Evolutionary conservation across 2,113 vertebrate species (phyloP).

Genomic region (Tupaia chinensis): DNA sequence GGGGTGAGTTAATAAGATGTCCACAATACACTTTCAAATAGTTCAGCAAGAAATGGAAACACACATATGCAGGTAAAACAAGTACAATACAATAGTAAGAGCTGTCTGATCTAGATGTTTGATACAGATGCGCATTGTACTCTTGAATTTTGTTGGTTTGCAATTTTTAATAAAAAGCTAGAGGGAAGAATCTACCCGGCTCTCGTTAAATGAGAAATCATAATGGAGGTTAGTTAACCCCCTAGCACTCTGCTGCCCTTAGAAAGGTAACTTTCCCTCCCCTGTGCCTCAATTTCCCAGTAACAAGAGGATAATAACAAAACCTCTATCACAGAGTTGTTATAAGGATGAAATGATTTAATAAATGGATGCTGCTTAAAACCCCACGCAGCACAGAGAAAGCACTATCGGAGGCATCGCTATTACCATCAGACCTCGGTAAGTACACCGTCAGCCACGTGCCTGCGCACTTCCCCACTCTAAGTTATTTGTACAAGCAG

Average conservation of each 20-base stretch:
- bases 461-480: background rate
- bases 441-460: background rate
- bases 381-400: background rate
- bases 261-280: background rate
- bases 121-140: background rate
- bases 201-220: background rate
- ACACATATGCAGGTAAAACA: background rate
- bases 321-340: background rate
- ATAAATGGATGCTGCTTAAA: background rate
- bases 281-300: background rate
- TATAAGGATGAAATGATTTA: background rate
- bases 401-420: background rate
- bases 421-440: background rate
- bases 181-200: background rate
- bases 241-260: background rate
- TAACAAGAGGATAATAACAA: background rate
- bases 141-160: conserved; percentile 2
- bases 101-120: background rate
- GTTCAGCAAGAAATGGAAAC: background rate
- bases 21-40: background rate
- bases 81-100: background rate
- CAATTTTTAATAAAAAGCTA: conserved; percentile 12
- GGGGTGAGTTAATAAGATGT: background rate
- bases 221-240: background rate
- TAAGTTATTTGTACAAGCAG: background rate